These are phyloP conservation scores for Falcaria lacertinaria DNA, from an alignment of 2,888 invertebrate species.

Conservation along the genomic window DNA sequence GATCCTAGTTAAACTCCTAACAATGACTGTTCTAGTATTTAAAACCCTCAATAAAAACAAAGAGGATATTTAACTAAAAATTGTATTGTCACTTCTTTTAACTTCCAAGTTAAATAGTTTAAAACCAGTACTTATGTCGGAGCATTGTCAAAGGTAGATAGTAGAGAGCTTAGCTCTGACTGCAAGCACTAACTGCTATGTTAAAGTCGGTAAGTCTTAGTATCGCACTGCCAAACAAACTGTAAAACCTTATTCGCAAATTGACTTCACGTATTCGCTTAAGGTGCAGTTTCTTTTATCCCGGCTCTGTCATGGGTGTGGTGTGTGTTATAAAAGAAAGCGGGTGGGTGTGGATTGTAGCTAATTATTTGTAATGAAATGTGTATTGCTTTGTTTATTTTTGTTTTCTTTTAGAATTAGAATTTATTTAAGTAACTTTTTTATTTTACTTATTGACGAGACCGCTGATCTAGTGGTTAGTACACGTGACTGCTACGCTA, in stretches of 20 bases:
- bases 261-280: conserved; percentile 78
- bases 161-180: conserved; percentile 35
- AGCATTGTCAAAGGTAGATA: conserved; percentile 25
- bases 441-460: too few species aligned
- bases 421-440: too few species aligned
- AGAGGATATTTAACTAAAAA: background rate
- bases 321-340: conserved; percentile 24
- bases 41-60: too few species aligned
- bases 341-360: conserved; percentile 8
- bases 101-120: background rate
- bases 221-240: conserved; percentile 57
- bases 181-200: conserved; percentile 50
- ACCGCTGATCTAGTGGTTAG: too few species aligned
- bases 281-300: conserved; percentile 76
- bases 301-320: conserved; percentile 45
- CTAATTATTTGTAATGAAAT: too few species aligned
- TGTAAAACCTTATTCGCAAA: conserved; percentile 74
- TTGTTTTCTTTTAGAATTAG: too few species aligned
- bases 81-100: too few species aligned
- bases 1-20: too few species aligned
- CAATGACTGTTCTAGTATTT: too few species aligned
- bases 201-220: conserved; percentile 48
- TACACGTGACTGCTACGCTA: too few species aligned
- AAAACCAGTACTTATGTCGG: conserved; percentile 2
- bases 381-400: too few species aligned